These are phyloP conservation scores for Platycheirus rosarum DNA, from an alignment of 2,888 invertebrate genomes.

Conservation along the genomic window DNA sequence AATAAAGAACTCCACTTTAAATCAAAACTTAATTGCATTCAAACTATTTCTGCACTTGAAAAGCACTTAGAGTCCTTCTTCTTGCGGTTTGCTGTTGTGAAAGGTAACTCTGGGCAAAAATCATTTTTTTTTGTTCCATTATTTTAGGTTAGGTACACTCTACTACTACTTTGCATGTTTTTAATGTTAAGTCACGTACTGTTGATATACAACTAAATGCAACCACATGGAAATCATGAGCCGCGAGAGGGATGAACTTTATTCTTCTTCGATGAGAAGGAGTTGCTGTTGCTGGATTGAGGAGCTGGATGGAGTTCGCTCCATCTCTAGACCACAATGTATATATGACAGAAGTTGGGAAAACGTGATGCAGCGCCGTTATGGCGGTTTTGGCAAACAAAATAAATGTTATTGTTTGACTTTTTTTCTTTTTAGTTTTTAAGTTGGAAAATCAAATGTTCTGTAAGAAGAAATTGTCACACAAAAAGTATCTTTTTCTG, in stretches of 20 bases:
- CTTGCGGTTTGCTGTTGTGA: neutral
- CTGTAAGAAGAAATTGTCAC: slow-evolving; percentile 32
- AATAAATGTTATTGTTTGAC: slow-evolving; percentile 25
- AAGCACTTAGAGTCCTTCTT: slow-evolving; percentile 55
- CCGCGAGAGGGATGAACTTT: slow-evolving; percentile 53
- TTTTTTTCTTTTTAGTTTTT: slow-evolving; percentile 33
- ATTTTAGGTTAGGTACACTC: no score
- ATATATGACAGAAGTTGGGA: slow-evolving; percentile 35
- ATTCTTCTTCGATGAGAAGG: slow-evolving; percentile 8
- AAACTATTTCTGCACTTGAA: slow-evolving; percentile 68
- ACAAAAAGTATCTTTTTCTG: slow-evolving; percentile 33
- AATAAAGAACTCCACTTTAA: slow-evolving; percentile 51
- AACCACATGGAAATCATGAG: slow-evolving; percentile 66
- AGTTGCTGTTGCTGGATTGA: neutral
- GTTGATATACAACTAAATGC: slow-evolving; percentile 52
- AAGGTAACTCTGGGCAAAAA: neutral
- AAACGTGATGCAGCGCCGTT: slow-evolving; percentile 65
- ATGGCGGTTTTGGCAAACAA: slow-evolving; percentile 55
- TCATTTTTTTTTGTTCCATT: no score
- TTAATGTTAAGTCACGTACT: slow-evolving; percentile 69
- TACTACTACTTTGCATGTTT: slow-evolving; percentile 17
- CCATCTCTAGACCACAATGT: slow-evolving; percentile 20
- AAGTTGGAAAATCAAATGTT: slow-evolving; percentile 28
- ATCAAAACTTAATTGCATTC: slow-evolving; percentile 71
- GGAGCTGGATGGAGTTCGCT: no score